Base-by-base conservation (phyloP, 1,140 invertebrate genomes). In the Copidosoma floridanum region DNA sequence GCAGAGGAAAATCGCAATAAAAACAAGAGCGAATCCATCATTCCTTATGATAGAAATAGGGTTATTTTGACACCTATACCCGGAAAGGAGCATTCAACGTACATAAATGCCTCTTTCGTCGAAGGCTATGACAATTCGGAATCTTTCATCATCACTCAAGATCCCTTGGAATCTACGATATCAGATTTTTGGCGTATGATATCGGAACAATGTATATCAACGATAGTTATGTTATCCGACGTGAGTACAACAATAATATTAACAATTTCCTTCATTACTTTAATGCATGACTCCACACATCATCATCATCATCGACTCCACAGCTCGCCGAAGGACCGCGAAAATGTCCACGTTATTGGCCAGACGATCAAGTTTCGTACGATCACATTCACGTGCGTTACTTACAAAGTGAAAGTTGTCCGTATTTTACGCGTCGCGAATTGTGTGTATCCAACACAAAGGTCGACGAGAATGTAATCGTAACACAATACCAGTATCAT, bases 181-280 rank as follows among this genome's bases (percentile, higher is more conserved):
- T 84, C 86, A 61, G 96, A 98, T 81, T 98, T 98, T 78, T 98
- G 96, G 95, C 84, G 94, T 72, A 96, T 98, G 94, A 87, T 98
- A 46, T 92, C 91, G 20, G 94, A 97, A 76, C 93, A 97, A 70
- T 89, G 91, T 74, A 89, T 97, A 24, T 86, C 87, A 43, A 94
- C 93, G 1, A 89, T 98, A 57, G 92, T 97, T 29, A 97, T 98
- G 94, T 84, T 98, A 37, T 97, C 94, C 43, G 93, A 95, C 77
- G 85, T 95, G 73, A 85, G 86, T 74, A 7, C 24, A 18, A 18
- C 11, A 43, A 54, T n/a, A n/a, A n/a, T n/a, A n/a, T n/a, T n/a
- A n/a, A n/a, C n/a, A n/a, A n/a, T n/a, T n/a, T n/a, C n/a, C n/a
- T n/a, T n/a, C n/a, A n/a, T n/a, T n/a, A n/a, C n/a, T n/a, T n/a